These are phyloP conservation scores for Dasypogon diadema DNA, from an alignment of 2,888 invertebrate species.

Conservation along the genomic window DNA sequence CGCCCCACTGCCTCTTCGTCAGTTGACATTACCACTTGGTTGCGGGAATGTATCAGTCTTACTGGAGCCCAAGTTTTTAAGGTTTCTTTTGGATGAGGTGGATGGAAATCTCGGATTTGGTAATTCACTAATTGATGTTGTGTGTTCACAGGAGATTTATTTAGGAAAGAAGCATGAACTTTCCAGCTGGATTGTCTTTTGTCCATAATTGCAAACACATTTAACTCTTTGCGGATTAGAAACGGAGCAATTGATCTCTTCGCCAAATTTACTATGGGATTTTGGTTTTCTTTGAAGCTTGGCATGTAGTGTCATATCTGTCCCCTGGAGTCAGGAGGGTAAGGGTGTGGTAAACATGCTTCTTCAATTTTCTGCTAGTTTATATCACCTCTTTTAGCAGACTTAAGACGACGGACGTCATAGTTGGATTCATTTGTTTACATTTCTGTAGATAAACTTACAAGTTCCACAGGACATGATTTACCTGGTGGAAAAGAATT, in stretches of 20 bases:
- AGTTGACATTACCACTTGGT: constrained; percentile 15
- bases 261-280: not conserved
- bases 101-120: constrained; percentile 39
- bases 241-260: not conserved
- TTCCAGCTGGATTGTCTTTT: not conserved
- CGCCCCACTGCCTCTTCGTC: constrained; percentile 25
- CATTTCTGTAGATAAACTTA: too few relatives aligned
- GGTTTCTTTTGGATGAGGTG: not conserved
- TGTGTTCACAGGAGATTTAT: constrained; percentile 36
- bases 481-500: too few relatives aligned
- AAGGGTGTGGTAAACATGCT: too few relatives aligned
- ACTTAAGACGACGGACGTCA: too few relatives aligned
- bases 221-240: constrained; percentile 22
- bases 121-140: constrained; percentile 47
- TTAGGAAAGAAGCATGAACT: constrained; percentile 6
- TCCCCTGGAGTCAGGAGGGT: too few relatives aligned
- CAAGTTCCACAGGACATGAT: too few relatives aligned
- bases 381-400: too few relatives aligned
- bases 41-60: constrained; percentile 1
- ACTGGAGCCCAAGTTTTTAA: not conserved
- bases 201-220: not conserved
- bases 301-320: too few relatives aligned
- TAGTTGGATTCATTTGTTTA: too few relatives aligned
- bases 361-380: too few relatives aligned
- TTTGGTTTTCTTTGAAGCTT: too few relatives aligned